Evolutionary conservation across 2,888 invertebrate genomes (phyloP), one percentile per base, ranked within the genome.

Genomic region (Acleris literana): DNA sequence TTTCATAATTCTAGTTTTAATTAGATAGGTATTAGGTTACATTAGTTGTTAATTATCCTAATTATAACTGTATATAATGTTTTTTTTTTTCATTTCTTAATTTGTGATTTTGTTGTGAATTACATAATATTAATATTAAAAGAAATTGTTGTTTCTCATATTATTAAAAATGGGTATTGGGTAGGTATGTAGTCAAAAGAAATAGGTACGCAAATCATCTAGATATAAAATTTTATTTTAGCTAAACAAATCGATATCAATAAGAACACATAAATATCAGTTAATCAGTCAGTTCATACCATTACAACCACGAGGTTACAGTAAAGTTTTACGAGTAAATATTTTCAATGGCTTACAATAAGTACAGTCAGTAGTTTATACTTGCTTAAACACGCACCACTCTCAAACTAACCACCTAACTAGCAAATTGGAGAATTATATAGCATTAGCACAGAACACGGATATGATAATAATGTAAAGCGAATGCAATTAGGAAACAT

Each of bases 251-350:
- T 33, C 46, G 49, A 68, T 68, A 64, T 63, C 56, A 53, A 57
- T 63, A 70, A 70, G 69, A 73, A 73, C 70, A 73, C 72, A 72
- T 71, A 69, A 72, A 70, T 66, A 69, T 57, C 64, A 68, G 70
- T 69, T 76, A 74, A 69, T 75, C 75, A 75, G 76, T 76, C 76
- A 70, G 63, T 71, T 69, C 58, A 68, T 66, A 63, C 46, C 13
- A 56, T 43, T 17, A 48, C 69, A 58, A 68, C 55, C 68, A 70
- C 67, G 53, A 52, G 56, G 55, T 61, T 68, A 70, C 63, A 51
- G 22, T 57, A n/a, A n/a, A n/a, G n/a, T 57, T 22, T 9, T 33
- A 33, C 33, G 33, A 9, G 9, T 39, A 46, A 48, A 62, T 46
- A 46, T 9, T 17, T 29, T 44, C 16, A 44, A n/a, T 33, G 3